Percentiles rank a stretch among this genome's conserved stretches.
Evolutionary conservation across 2,888 invertebrate species (phyloP).

Genomic region (Conistra vaccinii): DNA sequence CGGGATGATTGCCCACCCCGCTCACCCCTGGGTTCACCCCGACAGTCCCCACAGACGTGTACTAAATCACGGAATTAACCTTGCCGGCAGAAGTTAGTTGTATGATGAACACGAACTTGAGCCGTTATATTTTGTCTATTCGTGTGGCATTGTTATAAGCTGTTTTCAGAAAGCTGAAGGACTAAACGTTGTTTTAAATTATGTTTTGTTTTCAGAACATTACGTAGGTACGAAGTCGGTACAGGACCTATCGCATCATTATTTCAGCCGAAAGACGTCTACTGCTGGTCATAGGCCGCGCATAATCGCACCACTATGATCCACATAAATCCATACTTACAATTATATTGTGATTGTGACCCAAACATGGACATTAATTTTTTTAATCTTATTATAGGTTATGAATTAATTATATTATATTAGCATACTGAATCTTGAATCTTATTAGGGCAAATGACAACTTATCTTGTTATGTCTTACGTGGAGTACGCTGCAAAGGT

Average conservation of each 20-base stretch:
- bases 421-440: neutral
- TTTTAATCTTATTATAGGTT: neutral
- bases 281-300: no score
- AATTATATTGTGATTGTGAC: neutral
- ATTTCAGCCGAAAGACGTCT: no score
- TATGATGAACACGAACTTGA: slow-evolving; percentile 62
- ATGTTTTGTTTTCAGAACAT: neutral
- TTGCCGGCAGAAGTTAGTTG: slow-evolving; percentile 62
- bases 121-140: slow-evolving; percentile 52
- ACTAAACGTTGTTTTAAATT: neutral
- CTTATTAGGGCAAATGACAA: neutral
- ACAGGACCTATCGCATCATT: no score
- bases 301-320: no score
- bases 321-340: neutral
- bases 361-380: no score
- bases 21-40: neutral
- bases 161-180: neutral
- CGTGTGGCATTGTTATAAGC: slow-evolving; percentile 9
- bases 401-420: neutral
- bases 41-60: slow-evolving; percentile 37
- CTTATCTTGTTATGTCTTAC: neutral
- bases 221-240: neutral
- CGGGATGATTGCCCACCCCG: slow-evolving; percentile 50
- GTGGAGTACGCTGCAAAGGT: no score
- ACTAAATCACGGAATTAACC: slow-evolving; percentile 65